Percentiles rank a stretch among this genome's conserved stretches.
These are phyloP conservation scores for Poecilobothrus nobilitatus DNA, from an alignment of 2,888 invertebrate species.

Conservation along the genomic window DNA sequence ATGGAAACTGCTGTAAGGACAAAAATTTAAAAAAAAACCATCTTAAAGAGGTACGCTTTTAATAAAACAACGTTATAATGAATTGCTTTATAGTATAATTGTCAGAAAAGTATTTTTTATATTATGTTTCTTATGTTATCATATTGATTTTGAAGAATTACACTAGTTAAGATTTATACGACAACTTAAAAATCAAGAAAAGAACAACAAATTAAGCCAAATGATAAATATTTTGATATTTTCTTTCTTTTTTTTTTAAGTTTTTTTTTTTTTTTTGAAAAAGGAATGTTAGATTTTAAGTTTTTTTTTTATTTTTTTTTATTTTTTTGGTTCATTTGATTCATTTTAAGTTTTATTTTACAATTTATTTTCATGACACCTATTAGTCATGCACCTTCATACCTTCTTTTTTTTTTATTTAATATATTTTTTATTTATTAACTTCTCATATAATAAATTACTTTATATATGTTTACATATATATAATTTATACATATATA, in stretches of 20 bases:
- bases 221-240: conserved; percentile 5
- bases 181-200: too few relatives aligned
- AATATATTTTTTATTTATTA: conserved; percentile 1
- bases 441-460: not conserved
- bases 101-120: not conserved
- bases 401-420: not conserved
- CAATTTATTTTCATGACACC: not conserved
- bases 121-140: not conserved
- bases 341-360: not conserved
- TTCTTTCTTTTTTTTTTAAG: not conserved
- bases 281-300: not conserved
- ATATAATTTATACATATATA: not conserved
- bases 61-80: not conserved
- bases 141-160: conserved; percentile 1
- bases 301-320: not conserved
- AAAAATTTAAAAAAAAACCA: too few relatives aligned
- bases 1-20: too few relatives aligned
- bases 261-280: not conserved
- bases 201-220: not conserved
- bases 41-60: too few relatives aligned
- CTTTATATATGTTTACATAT: not conserved
- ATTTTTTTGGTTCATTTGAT: not conserved
- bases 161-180: not conserved
- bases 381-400: conserved; percentile 6
- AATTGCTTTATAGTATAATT: not conserved